A percentile compares a stretch with the other conserved stretches of the same genome.
phyloP scores from a whole-genome alignment of 2,888 invertebrate genomes.

The Omphaloscelis lunosa region DNA sequence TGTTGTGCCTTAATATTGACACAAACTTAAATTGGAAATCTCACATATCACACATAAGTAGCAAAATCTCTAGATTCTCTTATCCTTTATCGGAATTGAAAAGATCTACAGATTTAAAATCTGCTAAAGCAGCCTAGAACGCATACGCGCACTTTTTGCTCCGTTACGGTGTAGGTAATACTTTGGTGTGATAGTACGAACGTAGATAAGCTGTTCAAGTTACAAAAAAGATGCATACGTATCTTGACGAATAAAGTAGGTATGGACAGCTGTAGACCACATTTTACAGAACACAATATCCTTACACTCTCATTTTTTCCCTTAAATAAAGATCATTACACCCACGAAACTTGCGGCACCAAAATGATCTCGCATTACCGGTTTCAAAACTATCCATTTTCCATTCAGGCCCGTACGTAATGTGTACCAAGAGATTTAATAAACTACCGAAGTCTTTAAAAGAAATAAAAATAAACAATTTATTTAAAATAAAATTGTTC shows the following conservation, averaged over 20 bases:
- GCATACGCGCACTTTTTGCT: too few relatives aligned
- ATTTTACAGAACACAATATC: too few relatives aligned
- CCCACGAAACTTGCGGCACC: too few relatives aligned
- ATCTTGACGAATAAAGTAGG: too few relatives aligned
- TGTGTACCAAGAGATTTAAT: background rate
- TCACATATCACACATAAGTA: background rate
- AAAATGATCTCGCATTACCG: background rate
- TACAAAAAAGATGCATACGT: too few relatives aligned
- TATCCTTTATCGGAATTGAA: too few relatives aligned
- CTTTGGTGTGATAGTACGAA: too few relatives aligned
- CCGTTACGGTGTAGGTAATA: too few relatives aligned
- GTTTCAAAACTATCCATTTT: background rate
- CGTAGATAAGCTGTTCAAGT: background rate
- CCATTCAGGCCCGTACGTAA: background rate
- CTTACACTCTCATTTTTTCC: too few relatives aligned
- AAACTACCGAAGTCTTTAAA: background rate
- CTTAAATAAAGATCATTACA: too few relatives aligned
- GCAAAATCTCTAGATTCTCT: too few relatives aligned
- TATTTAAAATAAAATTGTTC: background rate
- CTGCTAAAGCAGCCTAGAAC: background rate
- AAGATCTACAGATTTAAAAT: background rate
- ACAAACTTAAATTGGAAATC: background rate
- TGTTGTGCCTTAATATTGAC: background rate
- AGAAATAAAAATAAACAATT: background rate
- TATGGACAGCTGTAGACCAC: too few relatives aligned